Evolutionary conservation across 1,140 invertebrate species (phyloP).

Genomic region (Drosophila novamexicana): DNA sequence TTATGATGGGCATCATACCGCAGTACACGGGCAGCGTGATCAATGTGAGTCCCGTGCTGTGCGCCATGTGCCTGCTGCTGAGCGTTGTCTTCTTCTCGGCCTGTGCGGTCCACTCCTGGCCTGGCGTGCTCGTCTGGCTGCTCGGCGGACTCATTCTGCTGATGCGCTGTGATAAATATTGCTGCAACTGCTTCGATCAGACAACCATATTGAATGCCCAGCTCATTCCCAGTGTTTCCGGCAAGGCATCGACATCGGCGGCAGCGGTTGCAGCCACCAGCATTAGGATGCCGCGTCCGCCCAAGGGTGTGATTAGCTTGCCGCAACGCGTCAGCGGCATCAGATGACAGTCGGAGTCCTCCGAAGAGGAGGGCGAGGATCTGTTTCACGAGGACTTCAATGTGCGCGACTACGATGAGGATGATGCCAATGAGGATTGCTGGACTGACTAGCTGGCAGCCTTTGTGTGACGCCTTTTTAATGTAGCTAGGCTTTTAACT

Average conservation of each 20-base stretch:
- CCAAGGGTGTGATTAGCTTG: constrained; percentile 68
- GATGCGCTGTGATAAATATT: constrained; percentile 78
- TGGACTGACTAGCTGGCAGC: constrained; percentile 72
- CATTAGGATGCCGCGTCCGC: constrained; percentile 78
- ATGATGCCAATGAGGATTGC: constrained; percentile 70
- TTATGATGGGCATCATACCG: constrained; percentile 81
- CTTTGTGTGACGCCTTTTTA: constrained; percentile 24
- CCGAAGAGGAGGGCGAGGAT: constrained; percentile 79
- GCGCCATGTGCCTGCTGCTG: constrained; percentile 60
- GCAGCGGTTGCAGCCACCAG: constrained; percentile 53
- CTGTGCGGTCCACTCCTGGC: constrained; percentile 73
- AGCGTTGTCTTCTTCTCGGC: constrained; percentile 65
- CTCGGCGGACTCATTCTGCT: constrained; percentile 66
- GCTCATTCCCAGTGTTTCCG: constrained; percentile 76
- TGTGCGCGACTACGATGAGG: constrained; percentile 74
- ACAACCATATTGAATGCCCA: constrained; percentile 70
- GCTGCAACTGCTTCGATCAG: constrained; percentile 80
- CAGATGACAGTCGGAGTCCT: constrained; percentile 84
- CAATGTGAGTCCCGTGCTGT: constrained; percentile 75
- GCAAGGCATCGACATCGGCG: constrained; percentile 46
- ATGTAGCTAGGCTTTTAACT: constrained; percentile 44
- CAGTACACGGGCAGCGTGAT: constrained; percentile 71
- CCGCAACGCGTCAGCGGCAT: constrained; percentile 67
- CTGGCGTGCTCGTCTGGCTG: constrained; percentile 74
- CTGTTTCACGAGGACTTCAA: constrained; percentile 82